Percentiles rank a stretch among this genome's conserved stretches.
Conservation (phyloP, 2,113 vertebrate genomes). For the Gopherus evgoodei region DNA sequence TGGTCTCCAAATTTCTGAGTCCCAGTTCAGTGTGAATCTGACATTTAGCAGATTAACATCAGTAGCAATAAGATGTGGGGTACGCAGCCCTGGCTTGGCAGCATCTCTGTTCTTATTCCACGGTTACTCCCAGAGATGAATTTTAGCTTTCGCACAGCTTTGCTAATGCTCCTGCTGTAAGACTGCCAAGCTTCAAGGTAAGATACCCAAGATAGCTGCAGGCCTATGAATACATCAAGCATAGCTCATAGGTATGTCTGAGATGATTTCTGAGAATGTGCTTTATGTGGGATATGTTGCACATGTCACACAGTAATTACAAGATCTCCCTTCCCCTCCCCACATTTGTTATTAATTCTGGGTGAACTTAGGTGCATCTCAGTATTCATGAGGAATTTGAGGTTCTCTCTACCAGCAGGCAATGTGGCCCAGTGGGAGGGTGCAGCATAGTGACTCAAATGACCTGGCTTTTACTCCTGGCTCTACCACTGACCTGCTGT, state of each 20-base stretch:
- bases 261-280: fast-evolving
- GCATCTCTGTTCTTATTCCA: fast-evolving
- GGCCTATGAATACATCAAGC: not conserved
- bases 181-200: not conserved
- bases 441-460: not conserved
- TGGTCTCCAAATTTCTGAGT: not conserved
- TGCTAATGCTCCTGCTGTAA: not conserved
- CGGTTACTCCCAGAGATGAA: not conserved
- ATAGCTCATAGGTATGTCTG: fast-evolving
- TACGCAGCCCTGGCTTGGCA: not conserved
- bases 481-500: fast-evolving
- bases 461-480: not conserved
- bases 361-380: not conserved
- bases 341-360: not conserved
- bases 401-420: not conserved
- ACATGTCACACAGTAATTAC: not conserved
- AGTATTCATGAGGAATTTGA: not conserved
- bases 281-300: not conserved
- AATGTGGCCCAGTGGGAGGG: not conserved
- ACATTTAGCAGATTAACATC: fast-evolving
- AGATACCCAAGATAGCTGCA: not conserved
- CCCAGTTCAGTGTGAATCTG: not conserved
- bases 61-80: not conserved
- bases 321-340: not conserved
- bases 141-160: not conserved